Evolutionary conservation across 2,888 invertebrate genomes (phyloP), one percentile per base, ranked within the genome.

Genomic region (Imbricaverruca yamaguchii): DNA sequence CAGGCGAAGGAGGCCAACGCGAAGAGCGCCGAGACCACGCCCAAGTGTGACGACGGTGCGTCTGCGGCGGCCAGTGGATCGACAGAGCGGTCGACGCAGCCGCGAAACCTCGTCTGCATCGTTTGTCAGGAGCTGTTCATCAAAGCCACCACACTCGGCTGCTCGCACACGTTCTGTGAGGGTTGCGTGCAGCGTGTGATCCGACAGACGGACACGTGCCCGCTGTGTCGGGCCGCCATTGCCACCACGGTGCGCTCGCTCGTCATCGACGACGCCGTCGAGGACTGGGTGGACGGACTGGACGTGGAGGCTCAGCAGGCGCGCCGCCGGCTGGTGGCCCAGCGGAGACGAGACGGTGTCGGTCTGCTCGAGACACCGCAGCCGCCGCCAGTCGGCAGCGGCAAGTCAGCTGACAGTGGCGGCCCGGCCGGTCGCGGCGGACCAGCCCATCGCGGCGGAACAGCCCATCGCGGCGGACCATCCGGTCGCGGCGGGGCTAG

Each of bases 91-190:
- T 2, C 18, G 23, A 18, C 8, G 11, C 55, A 53, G 10, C 74
- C 74, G 55, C 12, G 13, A 53, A 74, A 55, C 74, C 74, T 74
- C 10, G 53, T 53, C 74, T 74, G 74, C 55, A 0, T 21, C 21
- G 21, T 74, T 18, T 74, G 74, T 23, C 13, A 23, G 23, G 74
- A 74, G 74, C 55, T 23, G 55, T 74, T 74, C 74, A n/a, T 74
- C 13, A 53, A 53, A 12, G 74, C 74, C 55, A 74, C 74, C 74
- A 74, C 74, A 21, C 74, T 74, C 15, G 74, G 74, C 53, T 74
- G 74, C 11, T 53, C 74, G 18, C 74, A 74, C 74, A 74, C 74
- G 55, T 74, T 74, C 74, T 74, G 74, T 55, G 74, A 74, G 55
- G 18, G 9, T 9, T 74, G 74, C 74, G 74, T 74, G 55, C 53